phyloP scores from a whole-genome alignment of 2,113 vertebrate genomes.

The Strix aluco region DNA sequence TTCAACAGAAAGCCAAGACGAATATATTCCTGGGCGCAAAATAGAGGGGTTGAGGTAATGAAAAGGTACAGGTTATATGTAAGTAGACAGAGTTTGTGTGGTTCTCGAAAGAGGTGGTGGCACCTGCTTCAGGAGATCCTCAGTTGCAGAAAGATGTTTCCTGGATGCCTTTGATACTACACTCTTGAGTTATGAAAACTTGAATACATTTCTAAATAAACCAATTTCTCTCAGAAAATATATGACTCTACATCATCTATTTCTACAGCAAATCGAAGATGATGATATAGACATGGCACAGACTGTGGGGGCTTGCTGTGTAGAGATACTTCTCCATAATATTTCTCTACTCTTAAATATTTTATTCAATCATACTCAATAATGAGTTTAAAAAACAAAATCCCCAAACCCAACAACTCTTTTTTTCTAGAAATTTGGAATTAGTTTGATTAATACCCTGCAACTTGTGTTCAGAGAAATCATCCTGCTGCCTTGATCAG shows the following conservation, averaged over 20 bases:
- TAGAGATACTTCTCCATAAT: background rate
- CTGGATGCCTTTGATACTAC: background rate
- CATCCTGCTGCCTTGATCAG: background rate
- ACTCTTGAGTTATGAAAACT: background rate
- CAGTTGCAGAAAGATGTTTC: background rate
- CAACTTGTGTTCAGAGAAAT: background rate
- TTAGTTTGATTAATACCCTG: background rate
- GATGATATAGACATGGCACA: background rate
- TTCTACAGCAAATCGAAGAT: background rate
- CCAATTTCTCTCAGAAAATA: background rate
- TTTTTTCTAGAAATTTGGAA: background rate
- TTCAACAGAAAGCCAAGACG: background rate
- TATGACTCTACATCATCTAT: fast-evolving
- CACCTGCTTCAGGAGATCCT: background rate
- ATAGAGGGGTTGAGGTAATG: background rate
- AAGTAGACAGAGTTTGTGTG: background rate
- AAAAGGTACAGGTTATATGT: background rate
- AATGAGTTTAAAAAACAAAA: background rate
- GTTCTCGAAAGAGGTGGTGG: background rate
- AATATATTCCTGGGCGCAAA: background rate
- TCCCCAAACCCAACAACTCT: background rate
- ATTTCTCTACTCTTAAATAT: background rate
- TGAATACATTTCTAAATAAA: background rate
- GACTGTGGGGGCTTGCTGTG: background rate
- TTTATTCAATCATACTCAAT: background rate